A percentile compares a stretch with the other conserved stretches of the same genome.
Conservation (phyloP, 2,797 vertebrate species). For the Scolopax bukidnonensis region DNA sequence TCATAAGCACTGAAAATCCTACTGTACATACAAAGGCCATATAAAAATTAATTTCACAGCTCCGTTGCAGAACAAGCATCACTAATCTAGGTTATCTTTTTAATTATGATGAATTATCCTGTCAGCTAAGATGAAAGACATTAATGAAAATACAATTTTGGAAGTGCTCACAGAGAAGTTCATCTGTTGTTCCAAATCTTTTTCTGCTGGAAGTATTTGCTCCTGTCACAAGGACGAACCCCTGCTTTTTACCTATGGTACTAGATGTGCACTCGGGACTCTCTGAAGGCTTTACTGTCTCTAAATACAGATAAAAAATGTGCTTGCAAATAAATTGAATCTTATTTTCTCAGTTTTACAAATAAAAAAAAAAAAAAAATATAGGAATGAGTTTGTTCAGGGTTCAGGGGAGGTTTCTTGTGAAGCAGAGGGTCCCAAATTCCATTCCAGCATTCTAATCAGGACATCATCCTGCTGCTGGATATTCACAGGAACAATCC, state of each 20-base stretch:
- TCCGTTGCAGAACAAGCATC: neutral
- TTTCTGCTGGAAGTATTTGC: neutral
- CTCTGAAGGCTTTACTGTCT: neutral
- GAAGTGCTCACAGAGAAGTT: neutral
- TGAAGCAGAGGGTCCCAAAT: neutral
- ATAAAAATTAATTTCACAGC: conserved; percentile 31
- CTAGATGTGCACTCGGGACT: neutral
- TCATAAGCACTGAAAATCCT: neutral
- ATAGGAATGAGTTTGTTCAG: neutral
- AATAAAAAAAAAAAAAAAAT: neutral
- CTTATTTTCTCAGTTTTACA: neutral
- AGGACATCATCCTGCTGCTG: neutral
- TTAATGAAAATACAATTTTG: conserved; percentile 30
- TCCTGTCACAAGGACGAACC: neutral
- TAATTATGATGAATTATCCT: conserved; percentile 55
- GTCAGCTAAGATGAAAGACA: conserved; percentile 29
- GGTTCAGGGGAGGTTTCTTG: neutral
- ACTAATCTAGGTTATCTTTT: conserved; percentile 27
- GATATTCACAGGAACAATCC: no score
- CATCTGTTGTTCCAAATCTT: neutral
- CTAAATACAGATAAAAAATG: neutral
- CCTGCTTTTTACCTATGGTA: neutral
- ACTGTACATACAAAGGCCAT: neutral
- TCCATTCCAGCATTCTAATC: neutral
- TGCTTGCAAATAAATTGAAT: neutral